These are phyloP conservation scores for Porites rus DNA, from an alignment of 92 coral and sea anemone genomes.

Conservation along the genomic window DNA sequence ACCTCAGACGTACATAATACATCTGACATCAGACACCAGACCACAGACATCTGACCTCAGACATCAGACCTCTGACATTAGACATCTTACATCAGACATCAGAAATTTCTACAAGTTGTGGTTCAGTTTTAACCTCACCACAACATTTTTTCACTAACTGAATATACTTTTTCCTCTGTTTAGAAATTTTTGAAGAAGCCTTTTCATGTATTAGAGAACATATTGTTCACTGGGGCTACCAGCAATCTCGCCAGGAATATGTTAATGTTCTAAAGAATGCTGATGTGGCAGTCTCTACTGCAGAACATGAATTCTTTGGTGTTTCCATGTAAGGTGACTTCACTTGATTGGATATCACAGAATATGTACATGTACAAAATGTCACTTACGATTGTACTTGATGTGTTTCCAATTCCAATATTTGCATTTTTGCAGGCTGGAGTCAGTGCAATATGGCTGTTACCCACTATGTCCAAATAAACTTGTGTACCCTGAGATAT, in stretches of 20 bases:
- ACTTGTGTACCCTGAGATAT: slow-evolving; percentile 91
- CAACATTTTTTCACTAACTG: no score
- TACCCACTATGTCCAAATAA: slow-evolving; percentile 95
- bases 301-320: slow-evolving; percentile 96
- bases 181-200: slow-evolving; percentile 85
- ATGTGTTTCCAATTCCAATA: no score
- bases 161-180: background rate
- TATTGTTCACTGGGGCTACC: slow-evolving; percentile 92
- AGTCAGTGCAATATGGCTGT: slow-evolving; percentile 89
- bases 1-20: no score
- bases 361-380: no score
- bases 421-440: slow-evolving; percentile 74
- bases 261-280: slow-evolving; percentile 70
- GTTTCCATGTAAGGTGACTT: slow-evolving; percentile 90
- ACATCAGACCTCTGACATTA: no score
- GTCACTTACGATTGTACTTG: no score
- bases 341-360: background rate
- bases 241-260: slow-evolving; percentile 74
- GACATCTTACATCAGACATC: no score
- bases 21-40: no score
- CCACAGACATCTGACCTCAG: no score
- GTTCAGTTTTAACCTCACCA: no score
- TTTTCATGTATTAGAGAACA: slow-evolving; percentile 56
- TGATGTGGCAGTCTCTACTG: slow-evolving; percentile 93
- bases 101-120: no score